phyloP scores from a whole-genome alignment of 2,113 vertebrate species.

The Pleuronectes platessa region DNA sequence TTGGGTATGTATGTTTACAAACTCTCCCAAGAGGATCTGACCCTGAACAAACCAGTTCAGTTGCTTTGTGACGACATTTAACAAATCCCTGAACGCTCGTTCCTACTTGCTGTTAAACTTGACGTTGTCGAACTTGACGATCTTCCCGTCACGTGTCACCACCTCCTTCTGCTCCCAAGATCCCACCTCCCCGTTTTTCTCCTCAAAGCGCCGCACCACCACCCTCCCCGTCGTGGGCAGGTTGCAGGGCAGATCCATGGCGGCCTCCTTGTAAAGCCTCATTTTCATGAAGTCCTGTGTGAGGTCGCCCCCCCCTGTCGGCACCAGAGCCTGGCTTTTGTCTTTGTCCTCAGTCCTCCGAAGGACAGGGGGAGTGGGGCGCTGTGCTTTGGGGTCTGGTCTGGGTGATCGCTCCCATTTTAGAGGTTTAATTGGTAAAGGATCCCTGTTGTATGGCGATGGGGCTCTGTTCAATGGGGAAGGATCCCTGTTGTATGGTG shows the following conservation, averaged over 20 bases:
- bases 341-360: slow-evolving; percentile 21
- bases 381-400: slow-evolving; percentile 12
- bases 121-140: slow-evolving; percentile 72
- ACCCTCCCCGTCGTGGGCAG: slow-evolving; percentile 66
- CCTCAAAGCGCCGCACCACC: slow-evolving; percentile 51
- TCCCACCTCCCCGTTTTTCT: slow-evolving; percentile 58
- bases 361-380: slow-evolving; percentile 9
- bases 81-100: not conserved
- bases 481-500: not conserved
- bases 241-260: slow-evolving; percentile 51
- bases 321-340: slow-evolving; percentile 13
- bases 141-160: slow-evolving; percentile 68
- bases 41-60: not conserved
- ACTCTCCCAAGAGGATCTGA: not conserved
- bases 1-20: not conserved
- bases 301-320: not conserved
- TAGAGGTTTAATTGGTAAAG: not conserved
- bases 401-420: slow-evolving; percentile 43
- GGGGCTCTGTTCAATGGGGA: not conserved
- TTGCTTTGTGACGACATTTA: no score
- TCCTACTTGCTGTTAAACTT: slow-evolving; percentile 55
- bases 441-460: not conserved
- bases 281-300: slow-evolving; percentile 47
- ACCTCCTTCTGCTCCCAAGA: slow-evolving; percentile 74
- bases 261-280: slow-evolving; percentile 46